Evolutionary conservation across 2,888 invertebrate species (phyloP), one percentile per base, ranked within the genome.

Genomic region (Zelleria hepariella): DNA sequence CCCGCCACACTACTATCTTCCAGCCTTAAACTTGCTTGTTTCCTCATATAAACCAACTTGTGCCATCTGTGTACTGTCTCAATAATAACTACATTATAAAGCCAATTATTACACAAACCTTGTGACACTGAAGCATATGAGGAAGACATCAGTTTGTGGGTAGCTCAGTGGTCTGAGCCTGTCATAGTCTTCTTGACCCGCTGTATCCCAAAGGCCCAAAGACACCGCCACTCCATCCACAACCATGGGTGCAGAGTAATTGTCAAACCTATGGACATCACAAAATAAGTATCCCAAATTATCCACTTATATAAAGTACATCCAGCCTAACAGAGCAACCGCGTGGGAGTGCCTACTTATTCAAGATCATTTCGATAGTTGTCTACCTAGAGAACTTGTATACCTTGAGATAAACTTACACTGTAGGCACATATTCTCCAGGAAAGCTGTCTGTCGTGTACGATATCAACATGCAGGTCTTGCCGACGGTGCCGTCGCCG

Each of bases 81-180:
- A n/a, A n/a, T n/a, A n/a, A n/a, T n/a, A n/a, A n/a, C n/a, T n/a
- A n/a, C n/a, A n/a, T n/a, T n/a, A n/a, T n/a, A n/a, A n/a, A n/a
- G n/a, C n/a, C n/a, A n/a, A n/a, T n/a, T n/a, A n/a, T n/a, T n/a
- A n/a, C 18, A 65, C 60, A 70, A 69, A 90, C 90, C 90, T 90
- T 71, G 99, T 98, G 68, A 99, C 98, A 89, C 98, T 98, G 91
- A 98, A 99, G 91, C 99, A 99, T 88, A 99, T 97, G 74, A 99
- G 94, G 90, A 99, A 99, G 66, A 99, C 99, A 89, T 99, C 99
- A 66, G 99, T 99, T 92, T 98, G 98, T 75, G 99, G 98, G 86
- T 99, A 99, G 69, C 98, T 98, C 65, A 99, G 91, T 51, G 99
- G 98, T 71, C 98, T 92, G 66, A 99, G 91, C 81, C 98, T 92